These are phyloP conservation scores for Sarcophaga subvicina DNA, from an alignment of 2,888 invertebrate genomes.

Conservation along the genomic window DNA sequence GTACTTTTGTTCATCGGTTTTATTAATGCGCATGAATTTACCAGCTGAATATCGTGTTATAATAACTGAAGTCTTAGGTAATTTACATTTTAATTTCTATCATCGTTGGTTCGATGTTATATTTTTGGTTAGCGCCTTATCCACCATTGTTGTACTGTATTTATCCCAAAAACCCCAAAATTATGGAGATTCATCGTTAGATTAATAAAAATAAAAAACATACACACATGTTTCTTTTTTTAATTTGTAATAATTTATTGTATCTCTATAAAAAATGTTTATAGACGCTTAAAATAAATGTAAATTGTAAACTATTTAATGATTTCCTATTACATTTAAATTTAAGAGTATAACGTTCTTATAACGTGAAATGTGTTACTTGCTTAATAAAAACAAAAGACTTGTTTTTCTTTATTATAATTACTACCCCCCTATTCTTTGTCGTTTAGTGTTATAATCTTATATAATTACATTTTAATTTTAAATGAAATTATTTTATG, in stretches of 20 bases:
- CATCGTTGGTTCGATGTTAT: conserved; percentile 99
- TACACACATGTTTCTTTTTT: neutral
- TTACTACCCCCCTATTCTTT: neutral
- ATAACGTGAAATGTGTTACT: neutral
- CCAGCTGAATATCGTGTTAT: conserved; percentile 98
- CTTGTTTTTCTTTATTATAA: conserved; percentile 23
- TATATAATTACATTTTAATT: conserved; percentile 16
- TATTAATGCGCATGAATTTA: conserved; percentile 99
- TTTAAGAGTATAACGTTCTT: conserved; percentile 34
- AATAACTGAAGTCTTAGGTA: conserved; percentile 93
- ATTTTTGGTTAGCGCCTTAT: conserved; percentile 97
- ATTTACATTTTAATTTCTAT: conserved; percentile 99
- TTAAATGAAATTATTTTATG: conserved; percentile 35
- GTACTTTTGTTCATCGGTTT: conserved; percentile 99
- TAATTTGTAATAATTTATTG: neutral
- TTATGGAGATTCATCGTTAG: conserved; percentile 78
- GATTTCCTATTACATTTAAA: conserved; percentile 15
- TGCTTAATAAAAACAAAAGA: conserved; percentile 37
- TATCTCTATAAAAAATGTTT: conserved; percentile 25
- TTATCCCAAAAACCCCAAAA: conserved; percentile 95
- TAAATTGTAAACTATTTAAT: conserved; percentile 20
- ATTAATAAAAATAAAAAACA: conserved; percentile 64
- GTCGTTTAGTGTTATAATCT: conserved; percentile 6
- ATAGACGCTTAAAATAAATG: conserved; percentile 6
- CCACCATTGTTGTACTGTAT: conserved; percentile 97